Conservation (phyloP, 1,140 invertebrate genomes). For the Campoletis sonorensis region DNA sequence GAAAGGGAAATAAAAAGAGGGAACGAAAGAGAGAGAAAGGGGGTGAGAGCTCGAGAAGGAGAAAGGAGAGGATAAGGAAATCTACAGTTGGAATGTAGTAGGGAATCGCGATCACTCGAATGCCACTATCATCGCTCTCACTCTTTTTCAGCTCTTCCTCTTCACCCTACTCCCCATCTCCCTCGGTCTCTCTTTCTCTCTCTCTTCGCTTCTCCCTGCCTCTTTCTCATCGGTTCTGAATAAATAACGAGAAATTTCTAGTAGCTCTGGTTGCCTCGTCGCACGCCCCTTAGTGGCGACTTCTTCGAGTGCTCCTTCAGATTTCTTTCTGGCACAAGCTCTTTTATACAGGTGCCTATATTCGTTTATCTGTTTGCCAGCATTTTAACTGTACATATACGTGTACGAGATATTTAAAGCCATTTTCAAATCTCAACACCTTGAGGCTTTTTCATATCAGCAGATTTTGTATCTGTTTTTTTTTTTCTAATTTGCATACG, state of each 20-base stretch:
- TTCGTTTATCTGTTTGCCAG: conserved; percentile 1
- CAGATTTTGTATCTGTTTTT: too few species aligned
- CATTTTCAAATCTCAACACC: too few species aligned
- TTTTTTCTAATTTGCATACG: too few species aligned
- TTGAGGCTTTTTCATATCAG: too few species aligned
- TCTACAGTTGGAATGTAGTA: conserved; percentile 18
- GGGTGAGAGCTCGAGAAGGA: neutral
- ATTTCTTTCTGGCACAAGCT: conserved; percentile 8
- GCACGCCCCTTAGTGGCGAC: conserved; percentile 1
- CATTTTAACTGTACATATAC: neutral
- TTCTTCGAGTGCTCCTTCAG: conserved; percentile 42
- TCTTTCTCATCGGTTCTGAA: conserved; percentile 44
- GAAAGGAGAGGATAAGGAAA: neutral
- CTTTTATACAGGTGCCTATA: conserved; percentile 15
- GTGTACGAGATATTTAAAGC: neutral
- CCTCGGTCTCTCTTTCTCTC: too few species aligned
- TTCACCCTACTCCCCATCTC: too few species aligned
- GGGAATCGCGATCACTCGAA: conserved; percentile 21
- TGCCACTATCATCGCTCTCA: conserved; percentile 20
- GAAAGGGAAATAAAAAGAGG: too few species aligned
- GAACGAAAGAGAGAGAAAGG: neutral
- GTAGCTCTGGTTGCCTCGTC: conserved; percentile 11
- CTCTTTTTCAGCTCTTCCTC: neutral
- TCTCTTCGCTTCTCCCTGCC: neutral
- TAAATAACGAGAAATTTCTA: conserved; percentile 47